A percentile compares a stretch with the other conserved stretches of the same genome.
These are phyloP conservation scores for Gnathonemus longibarbis DNA, from an alignment of 2,113 vertebrate species.

Conservation along the genomic window DNA sequence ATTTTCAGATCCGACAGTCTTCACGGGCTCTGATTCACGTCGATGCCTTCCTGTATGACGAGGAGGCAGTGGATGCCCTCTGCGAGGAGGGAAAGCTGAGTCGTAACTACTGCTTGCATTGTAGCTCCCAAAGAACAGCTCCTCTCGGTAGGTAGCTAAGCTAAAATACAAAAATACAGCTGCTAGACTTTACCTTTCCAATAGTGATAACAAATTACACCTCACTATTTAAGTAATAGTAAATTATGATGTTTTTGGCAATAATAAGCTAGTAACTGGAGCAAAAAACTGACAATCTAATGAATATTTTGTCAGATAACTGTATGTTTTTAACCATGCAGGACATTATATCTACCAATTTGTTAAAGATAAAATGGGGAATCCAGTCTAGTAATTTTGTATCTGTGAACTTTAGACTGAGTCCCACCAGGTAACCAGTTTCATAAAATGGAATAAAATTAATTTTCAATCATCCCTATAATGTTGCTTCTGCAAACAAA, in stretches of 20 bases:
- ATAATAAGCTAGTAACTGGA: neutral
- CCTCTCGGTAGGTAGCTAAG: constrained; percentile 65
- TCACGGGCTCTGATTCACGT: constrained; percentile 70
- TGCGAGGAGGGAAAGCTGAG: constrained; percentile 83
- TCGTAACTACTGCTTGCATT: constrained; percentile 74
- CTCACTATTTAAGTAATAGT: neutral
- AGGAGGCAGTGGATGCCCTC: constrained; percentile 76
- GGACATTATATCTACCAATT: neutral
- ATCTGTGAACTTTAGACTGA: neutral
- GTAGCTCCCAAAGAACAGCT: constrained; percentile 73
- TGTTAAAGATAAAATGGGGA: neutral
- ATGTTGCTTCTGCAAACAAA: neutral
- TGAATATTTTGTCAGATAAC: neutral
- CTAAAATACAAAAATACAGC: neutral
- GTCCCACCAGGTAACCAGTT: neutral
- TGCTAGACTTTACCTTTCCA: neutral
- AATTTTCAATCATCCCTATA: neutral
- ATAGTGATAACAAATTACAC: neutral
- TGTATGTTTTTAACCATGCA: neutral
- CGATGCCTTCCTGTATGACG: constrained; percentile 86
- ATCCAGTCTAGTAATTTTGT: neutral
- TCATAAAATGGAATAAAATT: neutral
- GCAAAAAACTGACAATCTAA: neutral
- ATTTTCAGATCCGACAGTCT: constrained; percentile 66
- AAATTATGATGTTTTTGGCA: neutral